Evolutionary conservation across 2,888 invertebrate species (phyloP).

Genomic region (Platycheirus albimanus): DNA sequence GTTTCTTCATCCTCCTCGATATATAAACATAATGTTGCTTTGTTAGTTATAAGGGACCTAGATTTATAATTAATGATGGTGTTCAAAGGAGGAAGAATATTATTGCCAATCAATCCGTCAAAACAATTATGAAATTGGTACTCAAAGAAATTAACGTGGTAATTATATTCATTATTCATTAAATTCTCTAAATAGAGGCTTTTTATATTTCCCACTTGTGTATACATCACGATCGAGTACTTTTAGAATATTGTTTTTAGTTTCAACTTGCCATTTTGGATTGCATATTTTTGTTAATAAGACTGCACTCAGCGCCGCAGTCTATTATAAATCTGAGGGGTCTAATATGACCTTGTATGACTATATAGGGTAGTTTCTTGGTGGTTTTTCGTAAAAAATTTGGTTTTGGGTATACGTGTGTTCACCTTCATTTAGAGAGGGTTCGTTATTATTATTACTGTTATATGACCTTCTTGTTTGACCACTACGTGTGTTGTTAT

Average conservation of each 20-base stretch:
- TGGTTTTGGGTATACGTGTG: too few relatives aligned
- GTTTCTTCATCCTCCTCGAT: not conserved
- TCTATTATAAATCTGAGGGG: too few relatives aligned
- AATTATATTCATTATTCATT: not conserved
- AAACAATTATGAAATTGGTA: not conserved
- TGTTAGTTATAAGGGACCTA: not conserved
- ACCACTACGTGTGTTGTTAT: too few relatives aligned
- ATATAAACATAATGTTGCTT: not conserved
- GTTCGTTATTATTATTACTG: too few relatives aligned
- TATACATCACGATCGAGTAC: not conserved
- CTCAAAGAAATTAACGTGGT: not conserved
- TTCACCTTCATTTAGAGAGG: too few relatives aligned
- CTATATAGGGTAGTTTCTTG: too few relatives aligned
- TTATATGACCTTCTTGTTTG: too few relatives aligned
- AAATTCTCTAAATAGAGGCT: not conserved
- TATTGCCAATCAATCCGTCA: not conserved
- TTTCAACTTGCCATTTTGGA: too few relatives aligned
- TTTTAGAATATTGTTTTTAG: not conserved
- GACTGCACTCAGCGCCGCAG: too few relatives aligned
- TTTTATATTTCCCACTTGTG: not conserved
- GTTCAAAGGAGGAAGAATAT: not conserved
- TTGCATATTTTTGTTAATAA: too few relatives aligned
- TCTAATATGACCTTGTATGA: too few relatives aligned
- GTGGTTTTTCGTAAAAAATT: too few relatives aligned
- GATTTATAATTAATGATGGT: not conserved